Conservation (phyloP, 2,113 vertebrate genomes). For the Nanorana parkeri region DNA sequence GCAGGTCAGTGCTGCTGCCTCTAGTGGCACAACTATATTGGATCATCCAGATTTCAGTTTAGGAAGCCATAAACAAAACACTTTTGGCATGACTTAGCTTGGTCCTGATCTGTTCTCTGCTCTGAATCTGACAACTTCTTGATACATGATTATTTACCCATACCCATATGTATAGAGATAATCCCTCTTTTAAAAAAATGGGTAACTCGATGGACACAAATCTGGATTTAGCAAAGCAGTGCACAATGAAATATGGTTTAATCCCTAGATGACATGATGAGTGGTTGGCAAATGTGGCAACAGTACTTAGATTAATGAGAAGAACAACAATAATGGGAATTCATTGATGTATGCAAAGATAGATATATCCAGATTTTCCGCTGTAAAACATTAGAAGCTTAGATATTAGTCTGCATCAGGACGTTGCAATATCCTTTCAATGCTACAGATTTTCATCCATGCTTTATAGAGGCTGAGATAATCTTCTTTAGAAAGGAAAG, state of each 20-base stretch:
- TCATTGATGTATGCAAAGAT: constrained; percentile 15
- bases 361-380: constrained; percentile 65
- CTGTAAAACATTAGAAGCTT: constrained; percentile 68
- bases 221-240: constrained; percentile 32
- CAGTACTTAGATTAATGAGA: constrained; percentile 46
- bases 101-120: background rate
- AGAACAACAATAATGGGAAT: constrained; percentile 4
- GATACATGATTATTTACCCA: constrained; percentile 9
- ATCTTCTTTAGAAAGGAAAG: constrained; percentile 50
- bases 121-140: background rate
- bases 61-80: background rate
- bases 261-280: constrained; percentile 31
- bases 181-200: constrained; percentile 49
- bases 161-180: constrained; percentile 34
- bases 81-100: constrained; percentile 10
- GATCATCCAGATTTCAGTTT: too few species aligned
- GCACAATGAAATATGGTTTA: constrained; percentile 31
- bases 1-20: too few species aligned
- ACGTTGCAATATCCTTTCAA: constrained; percentile 63
- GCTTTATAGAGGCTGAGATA: constrained; percentile 65
- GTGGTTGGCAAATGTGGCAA: constrained; percentile 26
- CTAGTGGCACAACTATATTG: too few species aligned
- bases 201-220: constrained; percentile 40
- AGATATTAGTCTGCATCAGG: constrained; percentile 56
- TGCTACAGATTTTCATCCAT: constrained; percentile 61